phyloP scores from a whole-genome alignment of 2,888 invertebrate genomes.

The Calliphora vomitoria region DNA sequence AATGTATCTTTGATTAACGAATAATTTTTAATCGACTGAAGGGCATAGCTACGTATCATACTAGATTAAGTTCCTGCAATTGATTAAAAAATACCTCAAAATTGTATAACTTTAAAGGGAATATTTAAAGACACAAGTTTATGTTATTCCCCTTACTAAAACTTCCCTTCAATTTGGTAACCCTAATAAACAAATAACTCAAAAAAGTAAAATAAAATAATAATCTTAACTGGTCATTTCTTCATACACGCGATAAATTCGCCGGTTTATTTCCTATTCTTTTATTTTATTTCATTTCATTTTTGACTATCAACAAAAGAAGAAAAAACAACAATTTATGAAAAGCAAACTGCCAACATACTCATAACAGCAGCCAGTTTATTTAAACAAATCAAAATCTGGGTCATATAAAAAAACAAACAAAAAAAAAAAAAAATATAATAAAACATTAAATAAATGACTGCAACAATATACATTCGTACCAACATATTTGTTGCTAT shows the following conservation, averaged over 20 bases:
- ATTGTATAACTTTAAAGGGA: too few relatives aligned
- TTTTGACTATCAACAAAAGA: constrained; percentile 3
- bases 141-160: too few relatives aligned
- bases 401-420: constrained; percentile 56
- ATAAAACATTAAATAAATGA: constrained; percentile 59
- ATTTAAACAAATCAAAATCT: constrained; percentile 47
- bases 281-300: constrained; percentile 19
- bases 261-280: constrained; percentile 33
- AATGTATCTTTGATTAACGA: too few relatives aligned
- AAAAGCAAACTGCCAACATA: constrained; percentile 45
- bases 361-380: constrained; percentile 58
- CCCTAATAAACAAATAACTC: constrained; percentile 15
- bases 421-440: constrained; percentile 11
- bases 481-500: constrained; percentile 45
- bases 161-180: not conserved
- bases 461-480: constrained; percentile 16
- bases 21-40: too few relatives aligned
- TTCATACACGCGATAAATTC: constrained; percentile 58
- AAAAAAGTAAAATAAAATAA: constrained; percentile 14
- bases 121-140: too few relatives aligned
- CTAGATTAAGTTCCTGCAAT: too few relatives aligned
- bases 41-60: too few relatives aligned
- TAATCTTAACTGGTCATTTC: constrained; percentile 46
- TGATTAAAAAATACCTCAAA: too few relatives aligned
- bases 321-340: constrained; percentile 29